Conservation (phyloP, 1,140 invertebrate genomes). For the Apis cerana region DNA sequence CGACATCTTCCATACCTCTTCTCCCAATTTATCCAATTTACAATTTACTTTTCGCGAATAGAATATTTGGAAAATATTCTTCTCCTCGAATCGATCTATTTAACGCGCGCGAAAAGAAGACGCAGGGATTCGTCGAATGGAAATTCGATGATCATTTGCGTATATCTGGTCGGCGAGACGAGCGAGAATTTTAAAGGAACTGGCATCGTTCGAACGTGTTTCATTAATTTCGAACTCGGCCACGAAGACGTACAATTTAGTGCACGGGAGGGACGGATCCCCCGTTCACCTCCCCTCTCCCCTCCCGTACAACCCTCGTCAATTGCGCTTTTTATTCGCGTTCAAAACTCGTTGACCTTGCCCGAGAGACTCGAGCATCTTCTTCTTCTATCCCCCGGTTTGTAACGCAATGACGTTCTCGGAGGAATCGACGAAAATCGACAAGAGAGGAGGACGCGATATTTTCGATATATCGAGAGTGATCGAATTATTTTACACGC, state of each 20-base stretch:
- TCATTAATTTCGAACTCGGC: conserved; percentile 48
- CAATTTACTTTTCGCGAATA: too few species aligned
- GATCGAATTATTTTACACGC: conserved; percentile 26
- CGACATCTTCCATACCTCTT: too few species aligned
- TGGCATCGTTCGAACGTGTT: conserved; percentile 2
- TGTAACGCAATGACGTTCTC: neutral
- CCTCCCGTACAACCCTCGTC: conserved; percentile 27
- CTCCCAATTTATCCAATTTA: too few species aligned
- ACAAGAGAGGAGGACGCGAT: neutral
- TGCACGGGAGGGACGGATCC: neutral
- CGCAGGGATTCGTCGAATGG: neutral
- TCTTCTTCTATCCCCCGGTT: conserved; percentile 7
- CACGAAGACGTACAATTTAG: conserved; percentile 39
- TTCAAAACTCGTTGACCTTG: conserved; percentile 49
- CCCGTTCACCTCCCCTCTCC: neutral
- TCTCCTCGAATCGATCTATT: neutral
- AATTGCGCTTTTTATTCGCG: conserved; percentile 49
- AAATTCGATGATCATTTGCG: conserved; percentile 11
- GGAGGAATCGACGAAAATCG: conserved; percentile 36
- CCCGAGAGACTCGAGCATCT: conserved; percentile 23
- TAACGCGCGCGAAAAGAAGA: neutral
- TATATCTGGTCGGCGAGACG: neutral
- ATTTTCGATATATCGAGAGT: neutral
- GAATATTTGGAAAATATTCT: too few species aligned
- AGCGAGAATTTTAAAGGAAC: conserved; percentile 32